These are phyloP conservation scores for Lampris megalopsis DNA, from an alignment of 2,113 vertebrate genomes.

Conservation along the genomic window DNA sequence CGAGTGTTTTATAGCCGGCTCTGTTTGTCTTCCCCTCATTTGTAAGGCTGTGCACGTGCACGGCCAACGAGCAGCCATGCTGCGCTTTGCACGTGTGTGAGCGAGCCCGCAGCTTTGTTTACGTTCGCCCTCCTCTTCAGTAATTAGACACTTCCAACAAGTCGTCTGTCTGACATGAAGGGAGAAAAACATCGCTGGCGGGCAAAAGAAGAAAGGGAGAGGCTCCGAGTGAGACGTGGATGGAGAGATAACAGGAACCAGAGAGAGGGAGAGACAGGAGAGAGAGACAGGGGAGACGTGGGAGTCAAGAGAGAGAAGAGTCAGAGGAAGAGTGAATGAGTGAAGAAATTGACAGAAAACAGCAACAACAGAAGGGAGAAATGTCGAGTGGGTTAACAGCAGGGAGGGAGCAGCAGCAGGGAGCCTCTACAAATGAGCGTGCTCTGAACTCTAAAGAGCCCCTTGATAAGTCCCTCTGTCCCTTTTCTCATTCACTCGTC, in stretches of 20 bases:
- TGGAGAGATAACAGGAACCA: conserved; percentile 8
- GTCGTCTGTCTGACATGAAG: conserved; percentile 5
- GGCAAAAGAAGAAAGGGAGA: conserved; percentile 23
- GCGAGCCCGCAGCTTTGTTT: conserved; percentile 22
- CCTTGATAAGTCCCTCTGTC: conserved; percentile 73
- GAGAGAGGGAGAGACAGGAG: conserved; percentile 14
- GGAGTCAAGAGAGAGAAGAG: conserved; percentile 24
- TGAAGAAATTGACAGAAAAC: conserved; percentile 20
- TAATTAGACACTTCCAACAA: conserved; percentile 48
- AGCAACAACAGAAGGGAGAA: background rate
- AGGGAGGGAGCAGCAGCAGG: conserved; percentile 52
- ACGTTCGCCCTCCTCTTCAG: conserved; percentile 31
- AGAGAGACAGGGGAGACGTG: conserved; percentile 37
- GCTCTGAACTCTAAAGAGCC: conserved; percentile 68
- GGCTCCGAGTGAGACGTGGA: conserved; percentile 11
- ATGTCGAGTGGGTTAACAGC: conserved; percentile 35
- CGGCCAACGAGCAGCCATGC: background rate
- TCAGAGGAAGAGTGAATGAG: conserved; percentile 36
- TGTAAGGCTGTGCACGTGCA: no score
- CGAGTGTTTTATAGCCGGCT: no score
- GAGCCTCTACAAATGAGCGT: conserved; percentile 62
- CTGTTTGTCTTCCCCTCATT: no score
- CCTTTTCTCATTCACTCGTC: conserved; percentile 51
- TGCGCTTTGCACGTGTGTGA: background rate
- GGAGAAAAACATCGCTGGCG: conserved; percentile 30